These are phyloP conservation scores for Erythrocercus mccallii DNA, from an alignment of 2,113 vertebrate species.

Conservation along the genomic window DNA sequence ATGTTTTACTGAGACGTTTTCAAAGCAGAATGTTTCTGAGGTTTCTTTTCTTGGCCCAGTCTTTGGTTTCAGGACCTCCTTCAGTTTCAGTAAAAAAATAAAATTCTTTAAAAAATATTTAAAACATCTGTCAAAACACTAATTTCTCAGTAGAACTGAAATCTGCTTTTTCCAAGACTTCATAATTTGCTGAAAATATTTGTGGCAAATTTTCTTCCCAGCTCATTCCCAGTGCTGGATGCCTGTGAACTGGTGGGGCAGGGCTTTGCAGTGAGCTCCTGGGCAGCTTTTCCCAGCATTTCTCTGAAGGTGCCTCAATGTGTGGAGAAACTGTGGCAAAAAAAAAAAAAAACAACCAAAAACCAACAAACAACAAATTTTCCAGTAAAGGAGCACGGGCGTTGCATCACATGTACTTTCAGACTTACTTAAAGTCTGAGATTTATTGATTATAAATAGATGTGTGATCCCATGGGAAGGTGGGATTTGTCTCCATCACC, in stretches of 20 bases:
- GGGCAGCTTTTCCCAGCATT: background rate
- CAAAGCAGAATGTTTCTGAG: conserved; percentile 36
- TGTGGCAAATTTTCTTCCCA: conserved; percentile 50
- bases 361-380: background rate
- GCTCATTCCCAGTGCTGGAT: background rate
- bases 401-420: background rate
- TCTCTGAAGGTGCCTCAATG: background rate
- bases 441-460: background rate
- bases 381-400: background rate
- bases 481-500: background rate
- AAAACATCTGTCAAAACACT: conserved; percentile 64
- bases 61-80: conserved; percentile 49
- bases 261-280: background rate
- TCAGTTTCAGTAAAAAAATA: conserved; percentile 48
- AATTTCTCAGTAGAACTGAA: conserved; percentile 19
- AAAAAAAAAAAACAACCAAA: background rate
- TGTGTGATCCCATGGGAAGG: background rate
- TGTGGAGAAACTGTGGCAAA: background rate
- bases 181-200: conserved; percentile 50
- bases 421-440: background rate
- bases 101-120: conserved; percentile 49
- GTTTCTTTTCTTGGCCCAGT: conserved; percentile 13
- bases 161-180: conserved; percentile 53
- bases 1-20: background rate
- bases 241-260: background rate